Conservation (phyloP, 2,888 invertebrate species). For the Cryptocephalus moraei region DNA sequence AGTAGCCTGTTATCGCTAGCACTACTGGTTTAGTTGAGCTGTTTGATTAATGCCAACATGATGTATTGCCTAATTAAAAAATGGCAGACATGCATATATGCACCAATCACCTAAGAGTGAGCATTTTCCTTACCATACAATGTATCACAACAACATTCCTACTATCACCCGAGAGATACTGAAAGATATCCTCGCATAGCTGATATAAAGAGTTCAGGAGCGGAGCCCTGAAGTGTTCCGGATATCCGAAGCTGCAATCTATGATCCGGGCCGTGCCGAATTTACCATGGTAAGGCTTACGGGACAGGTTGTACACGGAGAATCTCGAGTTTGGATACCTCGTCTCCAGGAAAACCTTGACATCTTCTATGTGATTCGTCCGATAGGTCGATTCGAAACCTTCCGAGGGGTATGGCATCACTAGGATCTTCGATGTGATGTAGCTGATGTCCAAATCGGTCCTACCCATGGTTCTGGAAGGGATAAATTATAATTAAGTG, state of each 20-base stretch:
- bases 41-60: too few relatives aligned
- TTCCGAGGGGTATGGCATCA: constrained; percentile 94
- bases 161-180: constrained; percentile 72
- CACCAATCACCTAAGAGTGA: not conserved
- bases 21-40: too few relatives aligned
- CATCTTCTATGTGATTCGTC: constrained; percentile 88
- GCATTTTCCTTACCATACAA: constrained; percentile 53
- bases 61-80: too few relatives aligned
- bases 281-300: constrained; percentile 43
- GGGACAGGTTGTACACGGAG: constrained; percentile 77
- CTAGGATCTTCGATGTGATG: constrained; percentile 80
- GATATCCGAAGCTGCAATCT: constrained; percentile 55
- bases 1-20: too few relatives aligned
- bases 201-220: constrained; percentile 71
- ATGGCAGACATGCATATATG: not conserved
- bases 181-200: constrained; percentile 79
- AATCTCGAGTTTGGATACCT: constrained; percentile 64
- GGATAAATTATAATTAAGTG: not conserved
- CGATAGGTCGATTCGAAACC: constrained; percentile 88
- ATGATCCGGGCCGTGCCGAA: constrained; percentile 51
- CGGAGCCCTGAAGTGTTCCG: constrained; percentile 62
- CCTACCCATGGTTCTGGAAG: constrained; percentile 65
- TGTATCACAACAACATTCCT: constrained; percentile 76
- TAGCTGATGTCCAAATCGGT: constrained; percentile 87
- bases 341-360: constrained; percentile 68